Conservation (phyloP, 2,888 invertebrate genomes). For the Orthosia cruda region DNA sequence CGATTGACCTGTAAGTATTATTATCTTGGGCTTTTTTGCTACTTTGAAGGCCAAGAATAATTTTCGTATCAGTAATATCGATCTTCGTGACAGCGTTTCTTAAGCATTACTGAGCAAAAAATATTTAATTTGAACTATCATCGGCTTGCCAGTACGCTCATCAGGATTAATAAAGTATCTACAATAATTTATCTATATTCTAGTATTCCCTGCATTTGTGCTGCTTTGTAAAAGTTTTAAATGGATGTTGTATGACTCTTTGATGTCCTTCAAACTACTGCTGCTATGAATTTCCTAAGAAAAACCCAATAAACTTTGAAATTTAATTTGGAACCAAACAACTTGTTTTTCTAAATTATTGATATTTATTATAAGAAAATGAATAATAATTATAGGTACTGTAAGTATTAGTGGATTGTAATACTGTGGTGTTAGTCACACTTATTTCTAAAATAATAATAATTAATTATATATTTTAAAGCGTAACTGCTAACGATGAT, state of each 20-base stretch:
- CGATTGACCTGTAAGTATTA: constrained; percentile 57
- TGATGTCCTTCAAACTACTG: too few species aligned
- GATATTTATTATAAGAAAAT: neutral
- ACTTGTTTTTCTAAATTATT: neutral
- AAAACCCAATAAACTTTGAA: neutral
- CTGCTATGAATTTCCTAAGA: neutral
- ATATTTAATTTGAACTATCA: constrained; percentile 11
- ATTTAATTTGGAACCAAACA: constrained; percentile 15
- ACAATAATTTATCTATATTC: neutral
- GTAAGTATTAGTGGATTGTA: too few species aligned
- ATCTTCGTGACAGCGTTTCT: constrained; percentile 23
- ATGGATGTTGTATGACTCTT: neutral
- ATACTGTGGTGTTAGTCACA: constrained; percentile 11
- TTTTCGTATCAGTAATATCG: constrained; percentile 24
- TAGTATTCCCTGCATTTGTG: neutral
- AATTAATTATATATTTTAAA: constrained; percentile 5
- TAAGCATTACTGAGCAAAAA: constrained; percentile 10
- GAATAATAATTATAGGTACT: neutral
- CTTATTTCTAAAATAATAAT: neutral
- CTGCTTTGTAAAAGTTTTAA: neutral
- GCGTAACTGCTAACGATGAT: neutral
- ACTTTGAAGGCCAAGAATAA: constrained; percentile 28
- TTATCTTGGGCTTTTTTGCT: constrained; percentile 41
- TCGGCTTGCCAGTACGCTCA: neutral
- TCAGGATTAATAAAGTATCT: neutral